Base-by-base conservation (phyloP, 2,797 vertebrate species). In the Propithecus perrieri region DNA sequence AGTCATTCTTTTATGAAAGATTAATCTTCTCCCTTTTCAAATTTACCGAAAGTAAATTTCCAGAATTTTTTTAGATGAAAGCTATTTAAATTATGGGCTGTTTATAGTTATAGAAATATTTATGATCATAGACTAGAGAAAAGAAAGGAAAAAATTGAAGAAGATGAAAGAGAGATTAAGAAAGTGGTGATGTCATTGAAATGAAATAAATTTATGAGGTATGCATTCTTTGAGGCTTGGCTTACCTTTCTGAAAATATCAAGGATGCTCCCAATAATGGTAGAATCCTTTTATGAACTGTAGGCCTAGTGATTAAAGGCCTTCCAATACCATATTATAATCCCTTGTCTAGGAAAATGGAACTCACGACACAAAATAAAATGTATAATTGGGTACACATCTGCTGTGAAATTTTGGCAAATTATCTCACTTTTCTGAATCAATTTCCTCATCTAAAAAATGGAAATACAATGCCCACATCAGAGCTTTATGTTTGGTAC, bases 21-120 rank as follows among this genome's bases (percentile, higher is more conserved):
- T 69, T 17, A 72, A 75, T 65, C 72, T 35, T 81, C 30, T 61
- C 14, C 55, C 89, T 71, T 28, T 75, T 20, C 80, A 93, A 76
- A 79, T 83, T 50, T 72, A 89, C 43, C 79, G 75, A 46, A 50
- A 83, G 79, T 38, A 95, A 59, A 95, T 88, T 96, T 94, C 33
- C 30, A 93, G 72, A 84, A 89, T 89, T 95, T 43, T 75, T 96
- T 85, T 46, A 85, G 24, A 57, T 85, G 48, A 93, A 81, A 92
- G 26, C 9, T 87, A 87, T 59, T 97, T 94, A 79, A 81, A 63
- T 95, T 89, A 81, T 91, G 38, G 11, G 0, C 1, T 95, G n/a
- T 93, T 79, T 94, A 76, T 5, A 94, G 17, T 78, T 92, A 65
- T 30, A 59, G 71, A 93, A 89, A 79, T 95, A 86, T 95, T 89